Percentiles rank a stretch among this genome's conserved stretches.
These are phyloP conservation scores for human (Homo sapiens) DNA, from an alignment of 2,113 vertebrate species.

Conservation along the genomic window GRCh38 chr4:167127501-167128000, in stretches of 20 bases:
- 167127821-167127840: not conserved
- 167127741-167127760: not conserved
- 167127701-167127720: no score
- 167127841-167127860: not conserved
- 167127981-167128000: not conserved
- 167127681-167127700: no score
- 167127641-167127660: no score
- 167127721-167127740: not conserved
- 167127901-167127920: not conserved
- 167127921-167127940: not conserved
- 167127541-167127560: no score
- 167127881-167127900: not conserved
- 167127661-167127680: no score
- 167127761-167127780: not conserved
- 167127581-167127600: no score
- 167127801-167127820: not conserved
- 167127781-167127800: not conserved
- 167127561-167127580: no score
- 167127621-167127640: no score
- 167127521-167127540: no score
- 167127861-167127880: not conserved
- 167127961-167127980: not conserved
- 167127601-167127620: no score
- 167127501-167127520: no score
- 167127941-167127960: not conserved